phyloP scores from a whole-genome alignment of 2,797 vertebrate genomes.

The Sebastes umbrosus region DNA sequence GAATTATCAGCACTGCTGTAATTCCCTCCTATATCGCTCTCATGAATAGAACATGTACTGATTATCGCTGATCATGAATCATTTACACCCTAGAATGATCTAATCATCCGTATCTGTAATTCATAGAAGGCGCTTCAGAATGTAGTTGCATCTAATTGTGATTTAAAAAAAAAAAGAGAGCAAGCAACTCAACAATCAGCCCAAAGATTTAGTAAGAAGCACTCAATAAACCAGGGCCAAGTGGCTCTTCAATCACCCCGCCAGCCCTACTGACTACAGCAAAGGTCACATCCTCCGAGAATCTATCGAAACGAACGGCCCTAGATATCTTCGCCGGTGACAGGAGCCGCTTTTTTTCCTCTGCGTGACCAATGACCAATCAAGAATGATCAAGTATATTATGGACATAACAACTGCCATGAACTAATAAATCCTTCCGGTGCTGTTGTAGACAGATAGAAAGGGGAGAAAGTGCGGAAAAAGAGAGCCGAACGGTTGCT shows the following conservation, averaged over 20 bases:
- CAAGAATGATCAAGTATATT: conserved; percentile 70
- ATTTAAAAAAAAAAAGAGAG: background rate
- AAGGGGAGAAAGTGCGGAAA: background rate
- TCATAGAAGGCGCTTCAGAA: background rate
- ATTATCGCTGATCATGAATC: conserved; percentile 38
- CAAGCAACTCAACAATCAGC: conserved; percentile 15
- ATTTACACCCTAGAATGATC: conserved; percentile 7
- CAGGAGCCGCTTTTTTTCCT: conserved; percentile 60
- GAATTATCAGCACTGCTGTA: conserved; percentile 27
- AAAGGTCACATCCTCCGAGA: conserved; percentile 72
- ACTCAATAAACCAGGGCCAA: conserved; percentile 42
- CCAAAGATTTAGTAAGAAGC: conserved; percentile 43
- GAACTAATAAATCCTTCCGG: conserved; percentile 60
- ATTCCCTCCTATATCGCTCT: background rate
- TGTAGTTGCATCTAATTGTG: background rate
- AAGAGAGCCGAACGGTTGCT: background rate
- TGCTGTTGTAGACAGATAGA: conserved; percentile 5
- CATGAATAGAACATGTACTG: conserved; percentile 31
- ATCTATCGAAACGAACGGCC: conserved; percentile 38
- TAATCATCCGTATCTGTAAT: background rate
- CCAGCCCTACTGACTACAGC: conserved; percentile 29
- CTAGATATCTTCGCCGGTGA: conserved; percentile 59
- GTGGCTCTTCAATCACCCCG: conserved; percentile 54
- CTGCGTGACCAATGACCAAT: conserved; percentile 67
- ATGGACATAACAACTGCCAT: conserved; percentile 59